These are phyloP conservation scores for Odontothrips loti DNA, from an alignment of 2,888 invertebrate species.

Conservation along the genomic window DNA sequence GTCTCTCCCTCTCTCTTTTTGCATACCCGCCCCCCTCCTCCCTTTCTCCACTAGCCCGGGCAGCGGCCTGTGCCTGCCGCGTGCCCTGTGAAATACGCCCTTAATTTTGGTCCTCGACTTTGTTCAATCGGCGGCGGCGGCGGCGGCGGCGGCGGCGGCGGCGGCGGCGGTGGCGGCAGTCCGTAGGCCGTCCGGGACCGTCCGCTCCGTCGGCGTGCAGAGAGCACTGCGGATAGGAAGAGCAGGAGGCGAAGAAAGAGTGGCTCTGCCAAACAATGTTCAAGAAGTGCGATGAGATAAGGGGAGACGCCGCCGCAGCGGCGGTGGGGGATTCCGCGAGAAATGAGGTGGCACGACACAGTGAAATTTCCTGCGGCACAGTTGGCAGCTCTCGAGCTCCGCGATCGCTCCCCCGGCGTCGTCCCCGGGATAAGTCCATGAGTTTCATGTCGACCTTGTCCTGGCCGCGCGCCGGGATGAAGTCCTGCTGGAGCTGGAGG, in stretches of 20 bases:
- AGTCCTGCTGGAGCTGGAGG: too few relatives aligned
- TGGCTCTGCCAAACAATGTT: too few relatives aligned
- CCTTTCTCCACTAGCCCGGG: background rate
- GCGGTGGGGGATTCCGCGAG: too few relatives aligned
- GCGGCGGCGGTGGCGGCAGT: too few relatives aligned
- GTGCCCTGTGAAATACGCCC: background rate
- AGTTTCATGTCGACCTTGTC: too few relatives aligned
- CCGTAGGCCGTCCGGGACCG: background rate
- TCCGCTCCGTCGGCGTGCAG: background rate
- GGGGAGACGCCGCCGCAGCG: background rate
- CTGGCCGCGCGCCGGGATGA: too few relatives aligned
- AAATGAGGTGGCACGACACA: too few relatives aligned
- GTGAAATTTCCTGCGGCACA: too few relatives aligned
- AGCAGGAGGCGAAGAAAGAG: background rate
- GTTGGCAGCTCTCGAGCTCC: too few relatives aligned
- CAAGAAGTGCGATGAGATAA: background rate
- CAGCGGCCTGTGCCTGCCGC: background rate
- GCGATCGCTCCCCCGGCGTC: too few relatives aligned
- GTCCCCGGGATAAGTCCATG: too few relatives aligned
- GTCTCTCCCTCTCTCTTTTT: background rate
- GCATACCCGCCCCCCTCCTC: background rate
- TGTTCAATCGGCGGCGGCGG: background rate
- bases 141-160: too few relatives aligned
- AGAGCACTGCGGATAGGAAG: background rate
- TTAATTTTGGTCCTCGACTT: conserved; percentile 1